A percentile compares a stretch with the other conserved stretches of the same genome.
Conservation (phyloP, 2,888 invertebrate genomes). For the Hetaerina titia region DNA sequence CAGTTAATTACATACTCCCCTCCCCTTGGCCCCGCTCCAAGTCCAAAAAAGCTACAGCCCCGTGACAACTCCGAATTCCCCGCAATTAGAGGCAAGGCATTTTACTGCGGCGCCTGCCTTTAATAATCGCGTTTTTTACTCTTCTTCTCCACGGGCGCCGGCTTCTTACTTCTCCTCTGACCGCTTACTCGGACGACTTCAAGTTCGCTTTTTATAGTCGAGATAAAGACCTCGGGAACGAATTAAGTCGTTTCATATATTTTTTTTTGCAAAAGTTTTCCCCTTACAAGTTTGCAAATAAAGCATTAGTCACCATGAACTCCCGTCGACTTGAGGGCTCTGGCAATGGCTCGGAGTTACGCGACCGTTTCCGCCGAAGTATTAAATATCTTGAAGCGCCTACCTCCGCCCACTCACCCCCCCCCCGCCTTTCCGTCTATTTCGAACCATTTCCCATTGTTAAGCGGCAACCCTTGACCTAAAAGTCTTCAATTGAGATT, state of each 20-base stretch:
- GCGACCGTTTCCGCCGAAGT: background rate
- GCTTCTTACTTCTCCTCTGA: background rate
- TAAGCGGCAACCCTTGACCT: background rate
- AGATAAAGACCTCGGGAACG: slow-evolving; percentile 25
- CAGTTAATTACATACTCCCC: slow-evolving; percentile 6
- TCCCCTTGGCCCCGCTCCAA: background rate
- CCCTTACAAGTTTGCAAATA: slow-evolving; percentile 29
- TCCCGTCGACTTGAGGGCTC: background rate
- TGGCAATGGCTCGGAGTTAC: background rate
- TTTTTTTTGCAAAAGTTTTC: background rate
- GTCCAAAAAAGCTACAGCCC: slow-evolving; percentile 23
- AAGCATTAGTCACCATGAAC: slow-evolving; percentile 11
- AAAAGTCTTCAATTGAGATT: background rate
- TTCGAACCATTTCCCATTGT: background rate
- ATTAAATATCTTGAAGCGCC: background rate
- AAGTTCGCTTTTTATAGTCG: slow-evolving; percentile 13
- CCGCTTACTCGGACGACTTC: background rate
- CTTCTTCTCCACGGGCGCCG: background rate
- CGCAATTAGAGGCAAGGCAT: slow-evolving; percentile 13
- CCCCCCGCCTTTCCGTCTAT: background rate
- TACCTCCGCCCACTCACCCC: background rate
- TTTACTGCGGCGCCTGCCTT: slow-evolving; percentile 19
- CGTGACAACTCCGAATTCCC: slow-evolving; percentile 5
- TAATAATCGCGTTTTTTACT: slow-evolving; percentile 34
- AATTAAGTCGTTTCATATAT: background rate